These are phyloP conservation scores for Hestina assimilis DNA, from an alignment of 1,140 invertebrate species.

Conservation along the genomic window DNA sequence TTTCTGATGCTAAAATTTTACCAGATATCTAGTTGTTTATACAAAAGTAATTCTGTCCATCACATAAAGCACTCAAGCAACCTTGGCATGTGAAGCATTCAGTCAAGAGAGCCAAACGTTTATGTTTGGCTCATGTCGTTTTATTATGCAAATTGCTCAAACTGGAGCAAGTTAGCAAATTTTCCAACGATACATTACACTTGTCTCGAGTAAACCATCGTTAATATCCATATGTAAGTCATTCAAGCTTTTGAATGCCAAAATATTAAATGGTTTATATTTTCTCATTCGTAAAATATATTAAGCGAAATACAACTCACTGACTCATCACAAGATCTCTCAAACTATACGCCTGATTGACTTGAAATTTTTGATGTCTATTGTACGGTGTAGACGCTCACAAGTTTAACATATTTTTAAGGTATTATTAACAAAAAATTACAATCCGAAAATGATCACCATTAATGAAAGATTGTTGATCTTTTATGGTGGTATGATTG, in stretches of 20 bases:
- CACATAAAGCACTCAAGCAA: background rate
- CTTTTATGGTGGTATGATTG: no score
- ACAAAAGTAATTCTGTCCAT: background rate
- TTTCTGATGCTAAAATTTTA: no score
- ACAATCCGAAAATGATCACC: no score
- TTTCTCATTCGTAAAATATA: background rate
- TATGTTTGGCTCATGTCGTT: slow-evolving; percentile 16
- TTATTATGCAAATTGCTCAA: slow-evolving; percentile 17
- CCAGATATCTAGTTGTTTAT: background rate
- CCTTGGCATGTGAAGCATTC: slow-evolving; percentile 1
- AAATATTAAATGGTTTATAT: background rate
- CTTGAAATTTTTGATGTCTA: no score
- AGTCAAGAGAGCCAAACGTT: slow-evolving; percentile 11
- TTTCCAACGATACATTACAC: background rate
- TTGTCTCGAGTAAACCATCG: background rate
- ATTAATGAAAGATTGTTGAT: no score
- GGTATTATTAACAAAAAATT: no score
- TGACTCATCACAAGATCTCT: no score
- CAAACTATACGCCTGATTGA: no score
- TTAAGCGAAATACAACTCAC: background rate
- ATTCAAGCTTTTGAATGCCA: background rate
- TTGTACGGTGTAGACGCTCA: no score
- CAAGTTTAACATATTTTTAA: no score
- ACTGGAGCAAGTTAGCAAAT: slow-evolving; percentile 5
- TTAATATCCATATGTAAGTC: slow-evolving; percentile 10